These are phyloP conservation scores for Branchinecta lynchi DNA, from an alignment of 1,140 invertebrate species.

Conservation along the genomic window DNA sequence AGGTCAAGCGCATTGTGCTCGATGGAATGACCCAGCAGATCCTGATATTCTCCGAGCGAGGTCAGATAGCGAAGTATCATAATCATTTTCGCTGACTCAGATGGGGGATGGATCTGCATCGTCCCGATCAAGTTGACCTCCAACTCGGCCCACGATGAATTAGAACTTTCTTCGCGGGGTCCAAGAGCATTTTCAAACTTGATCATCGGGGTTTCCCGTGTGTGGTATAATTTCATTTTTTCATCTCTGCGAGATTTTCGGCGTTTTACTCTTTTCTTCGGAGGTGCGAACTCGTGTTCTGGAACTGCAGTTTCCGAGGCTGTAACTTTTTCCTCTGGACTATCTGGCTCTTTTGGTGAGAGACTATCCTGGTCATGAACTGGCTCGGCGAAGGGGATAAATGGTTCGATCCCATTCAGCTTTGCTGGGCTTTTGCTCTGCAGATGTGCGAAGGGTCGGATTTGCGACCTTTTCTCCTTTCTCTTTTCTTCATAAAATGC, in stretches of 20 bases:
- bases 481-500: slow-evolving; percentile 32
- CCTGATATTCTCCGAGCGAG: slow-evolving; percentile 92
- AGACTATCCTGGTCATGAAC: background rate
- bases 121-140: slow-evolving; percentile 64
- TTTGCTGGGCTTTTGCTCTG: background rate
- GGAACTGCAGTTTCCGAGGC: background rate
- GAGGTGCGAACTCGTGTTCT: background rate
- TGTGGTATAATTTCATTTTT: background rate
- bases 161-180: slow-evolving; percentile 35
- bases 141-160: slow-evolving; percentile 80
- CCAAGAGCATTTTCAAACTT: background rate
- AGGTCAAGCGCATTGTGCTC: slow-evolving; percentile 77
- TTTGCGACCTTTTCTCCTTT: slow-evolving; percentile 25
- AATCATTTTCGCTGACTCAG: slow-evolving; percentile 68
- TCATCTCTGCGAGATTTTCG: slow-evolving; percentile 1
- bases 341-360: background rate
- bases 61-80: slow-evolving; percentile 81
- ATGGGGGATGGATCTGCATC: slow-evolving; percentile 71
- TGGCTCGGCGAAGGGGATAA: no score
- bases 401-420: background rate
- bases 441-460: slow-evolving; percentile 45
- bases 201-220: background rate
- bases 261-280: background rate
- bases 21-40: slow-evolving; percentile 79
- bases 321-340: background rate